phyloP scores from a whole-genome alignment of 2,888 invertebrate species.

The Oligia fasciuncula region DNA sequence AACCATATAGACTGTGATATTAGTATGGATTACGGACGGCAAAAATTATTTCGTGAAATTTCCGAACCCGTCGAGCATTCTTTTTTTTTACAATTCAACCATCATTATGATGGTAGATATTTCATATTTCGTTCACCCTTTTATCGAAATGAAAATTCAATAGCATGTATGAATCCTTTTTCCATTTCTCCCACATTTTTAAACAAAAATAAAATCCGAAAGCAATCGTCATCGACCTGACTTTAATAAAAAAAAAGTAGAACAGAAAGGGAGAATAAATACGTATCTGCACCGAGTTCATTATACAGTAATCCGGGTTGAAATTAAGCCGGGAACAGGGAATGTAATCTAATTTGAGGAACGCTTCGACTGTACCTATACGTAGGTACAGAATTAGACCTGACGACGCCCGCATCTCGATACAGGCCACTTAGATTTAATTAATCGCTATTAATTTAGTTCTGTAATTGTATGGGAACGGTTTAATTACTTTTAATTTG shows the following conservation, averaged over 20 bases:
- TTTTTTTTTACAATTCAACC: background rate
- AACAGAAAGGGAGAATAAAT: constrained; percentile 34
- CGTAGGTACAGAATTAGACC: constrained; percentile 42
- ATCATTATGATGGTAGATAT: background rate
- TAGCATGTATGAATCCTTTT: background rate
- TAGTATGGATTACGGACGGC: background rate
- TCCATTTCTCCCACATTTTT: background rate
- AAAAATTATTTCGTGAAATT: background rate
- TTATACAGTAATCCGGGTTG: constrained; percentile 67
- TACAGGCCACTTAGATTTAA: constrained; percentile 61
- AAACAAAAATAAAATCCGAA: constrained; percentile 7
- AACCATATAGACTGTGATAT: too few relatives aligned
- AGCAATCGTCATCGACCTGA: constrained; percentile 29
- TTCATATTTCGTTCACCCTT: background rate
- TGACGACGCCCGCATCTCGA: constrained; percentile 59
- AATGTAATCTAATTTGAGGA: constrained; percentile 65
- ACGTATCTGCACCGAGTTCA: constrained; percentile 62
- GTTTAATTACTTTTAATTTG: constrained; percentile 60
- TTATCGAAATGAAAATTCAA: constrained; percentile 9
- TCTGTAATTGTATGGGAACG: constrained; percentile 50
- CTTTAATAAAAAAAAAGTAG: constrained; percentile 21
- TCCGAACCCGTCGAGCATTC: background rate
- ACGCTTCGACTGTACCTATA: constrained; percentile 47
- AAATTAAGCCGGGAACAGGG: constrained; percentile 67
- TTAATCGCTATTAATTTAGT: constrained; percentile 63